Evolutionary conservation across 2,113 vertebrate genomes (phyloP).

Genomic region (Blennius ocellaris): DNA sequence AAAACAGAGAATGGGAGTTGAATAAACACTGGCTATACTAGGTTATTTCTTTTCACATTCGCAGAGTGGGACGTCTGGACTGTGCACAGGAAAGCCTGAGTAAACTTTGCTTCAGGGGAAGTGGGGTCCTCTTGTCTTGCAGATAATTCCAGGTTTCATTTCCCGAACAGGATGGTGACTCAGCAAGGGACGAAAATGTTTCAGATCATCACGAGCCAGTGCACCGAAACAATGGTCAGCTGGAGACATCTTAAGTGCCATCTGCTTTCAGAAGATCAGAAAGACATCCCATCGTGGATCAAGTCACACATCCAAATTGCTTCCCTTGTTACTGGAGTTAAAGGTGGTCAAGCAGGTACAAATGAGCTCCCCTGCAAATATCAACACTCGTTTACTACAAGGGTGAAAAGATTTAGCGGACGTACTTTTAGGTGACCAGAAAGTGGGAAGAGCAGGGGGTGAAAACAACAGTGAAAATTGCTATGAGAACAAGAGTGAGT

Average conservation of each 20-base stretch:
- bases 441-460: neutral
- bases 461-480: slow-evolving; percentile 13
- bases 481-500: slow-evolving; percentile 24
- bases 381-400: slow-evolving; percentile 1
- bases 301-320: slow-evolving; percentile 41
- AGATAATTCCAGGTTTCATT: slow-evolving; percentile 76
- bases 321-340: slow-evolving; percentile 19
- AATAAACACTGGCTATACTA: slow-evolving; percentile 29
- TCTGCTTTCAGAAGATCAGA: neutral
- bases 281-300: slow-evolving; percentile 37
- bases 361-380: slow-evolving; percentile 1
- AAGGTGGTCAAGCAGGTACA: neutral
- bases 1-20: neutral
- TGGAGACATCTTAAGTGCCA: slow-evolving; percentile 17
- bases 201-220: slow-evolving; percentile 46
- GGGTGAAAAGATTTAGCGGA: neutral
- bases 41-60: slow-evolving; percentile 41
- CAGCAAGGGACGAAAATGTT: slow-evolving; percentile 55
- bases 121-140: slow-evolving; percentile 51
- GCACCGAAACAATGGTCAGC: slow-evolving; percentile 53
- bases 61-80: slow-evolving; percentile 53
- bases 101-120: slow-evolving; percentile 73
- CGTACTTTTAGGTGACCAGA: neutral
- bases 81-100: slow-evolving; percentile 79
- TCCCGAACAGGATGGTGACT: slow-evolving; percentile 79